Conservation (phyloP, 2,113 vertebrate genomes). For the Syrmaticus mikado region DNA sequence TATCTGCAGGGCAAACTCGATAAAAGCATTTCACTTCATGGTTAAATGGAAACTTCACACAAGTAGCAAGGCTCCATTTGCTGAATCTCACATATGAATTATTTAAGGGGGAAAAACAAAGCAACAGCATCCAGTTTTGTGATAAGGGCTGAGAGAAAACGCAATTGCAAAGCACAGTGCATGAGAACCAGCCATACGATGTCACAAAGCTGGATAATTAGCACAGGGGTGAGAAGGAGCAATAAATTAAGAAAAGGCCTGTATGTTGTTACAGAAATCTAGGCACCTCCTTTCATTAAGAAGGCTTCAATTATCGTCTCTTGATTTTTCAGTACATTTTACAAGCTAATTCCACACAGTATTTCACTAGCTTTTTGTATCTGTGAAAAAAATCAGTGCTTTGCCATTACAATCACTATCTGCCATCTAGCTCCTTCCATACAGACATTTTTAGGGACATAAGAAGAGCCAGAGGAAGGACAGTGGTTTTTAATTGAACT, state of each 20-base stretch:
- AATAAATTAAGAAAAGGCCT: neutral
- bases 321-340: neutral
- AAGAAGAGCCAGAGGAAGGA: constrained; percentile 8
- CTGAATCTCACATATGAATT: constrained; percentile 70
- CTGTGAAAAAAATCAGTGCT: neutral
- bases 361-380: neutral
- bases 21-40: constrained; percentile 82
- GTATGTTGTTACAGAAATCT: neutral
- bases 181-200: constrained; percentile 4
- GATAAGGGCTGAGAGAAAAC: neutral
- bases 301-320: neutral
- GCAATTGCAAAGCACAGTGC: constrained; percentile 35
- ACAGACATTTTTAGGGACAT: neutral
- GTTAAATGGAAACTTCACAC: constrained; percentile 84
- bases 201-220: neutral
- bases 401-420: neutral
- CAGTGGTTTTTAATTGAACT: constrained; percentile 22
- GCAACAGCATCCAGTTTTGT: constrained; percentile 35
- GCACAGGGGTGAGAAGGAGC: neutral
- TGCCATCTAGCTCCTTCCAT: neutral
- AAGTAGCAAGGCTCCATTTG: constrained; percentile 81
- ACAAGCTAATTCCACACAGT: neutral
- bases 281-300: neutral
- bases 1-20: constrained; percentile 88
- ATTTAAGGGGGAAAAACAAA: constrained; percentile 46